phyloP scores from a whole-genome alignment of 2,888 invertebrate species.

The Pandemis corylana region DNA sequence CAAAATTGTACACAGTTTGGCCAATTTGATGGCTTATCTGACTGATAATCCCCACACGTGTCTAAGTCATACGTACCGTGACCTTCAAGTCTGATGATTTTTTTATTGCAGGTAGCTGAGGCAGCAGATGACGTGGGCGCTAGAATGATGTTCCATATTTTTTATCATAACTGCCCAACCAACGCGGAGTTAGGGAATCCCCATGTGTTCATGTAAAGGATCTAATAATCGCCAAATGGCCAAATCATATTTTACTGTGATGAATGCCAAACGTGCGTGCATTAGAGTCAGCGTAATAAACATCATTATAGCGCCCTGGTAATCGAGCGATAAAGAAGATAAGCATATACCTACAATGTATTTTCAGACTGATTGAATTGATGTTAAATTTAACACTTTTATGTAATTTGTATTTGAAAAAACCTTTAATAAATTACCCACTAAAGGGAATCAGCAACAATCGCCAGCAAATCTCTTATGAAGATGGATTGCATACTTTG shows the following conservation, averaged over 20 bases:
- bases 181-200: conserved; percentile 22
- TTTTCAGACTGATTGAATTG: conserved; percentile 1
- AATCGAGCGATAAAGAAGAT: neutral
- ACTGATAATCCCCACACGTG: conserved; percentile 32
- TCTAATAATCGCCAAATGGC: neutral
- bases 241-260: neutral
- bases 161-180: conserved; percentile 28
- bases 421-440: too few species aligned
- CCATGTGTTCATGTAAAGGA: conserved; percentile 11
- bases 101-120: conserved; percentile 6
- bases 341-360: neutral
- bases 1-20: conserved; percentile 9
- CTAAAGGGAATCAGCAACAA: too few species aligned
- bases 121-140: conserved; percentile 10
- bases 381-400: neutral
- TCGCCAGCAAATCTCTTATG: too few species aligned
- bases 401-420: neutral
- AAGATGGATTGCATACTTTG: too few species aligned
- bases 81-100: conserved; percentile 19
- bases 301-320: neutral
- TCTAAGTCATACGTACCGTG: neutral
- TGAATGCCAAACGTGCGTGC: neutral
- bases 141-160: conserved; percentile 22
- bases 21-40: conserved; percentile 23
- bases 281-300: neutral